These are phyloP conservation scores for Pheucticus melanocephalus DNA, from an alignment of 2,113 vertebrate genomes.

Conservation along the genomic window DNA sequence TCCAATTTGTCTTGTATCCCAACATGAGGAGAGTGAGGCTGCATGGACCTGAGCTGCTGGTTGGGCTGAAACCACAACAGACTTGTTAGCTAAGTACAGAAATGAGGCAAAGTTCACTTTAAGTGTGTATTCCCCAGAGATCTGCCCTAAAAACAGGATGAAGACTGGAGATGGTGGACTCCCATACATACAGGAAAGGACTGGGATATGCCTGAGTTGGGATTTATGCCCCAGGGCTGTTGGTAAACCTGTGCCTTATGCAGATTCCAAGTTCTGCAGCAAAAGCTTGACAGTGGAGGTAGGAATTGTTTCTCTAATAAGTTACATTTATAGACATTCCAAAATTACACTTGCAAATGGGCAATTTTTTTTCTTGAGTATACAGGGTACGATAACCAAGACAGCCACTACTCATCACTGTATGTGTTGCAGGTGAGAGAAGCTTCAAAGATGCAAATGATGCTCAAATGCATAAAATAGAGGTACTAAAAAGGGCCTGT, in stretches of 20 bases:
- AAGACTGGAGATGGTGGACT: background rate
- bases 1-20: background rate
- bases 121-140: background rate
- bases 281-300: background rate
- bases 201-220: no score
- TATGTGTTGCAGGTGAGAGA: background rate
- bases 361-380: background rate
- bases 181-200: rapidly evolving
- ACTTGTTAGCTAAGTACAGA: background rate
- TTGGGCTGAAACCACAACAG: background rate
- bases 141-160: background rate
- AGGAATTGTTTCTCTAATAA: background rate
- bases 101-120: background rate
- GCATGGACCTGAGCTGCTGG: background rate
- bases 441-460: background rate
- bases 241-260: background rate
- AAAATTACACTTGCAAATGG: background rate
- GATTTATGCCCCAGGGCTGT: background rate
- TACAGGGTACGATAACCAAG: background rate
- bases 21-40: background rate
- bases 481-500: background rate
- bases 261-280: background rate
- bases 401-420: background rate
- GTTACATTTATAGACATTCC: background rate
- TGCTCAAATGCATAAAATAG: background rate